Conservation (phyloP, 2,113 vertebrate genomes). For the Erythrocercus mccallii region DNA sequence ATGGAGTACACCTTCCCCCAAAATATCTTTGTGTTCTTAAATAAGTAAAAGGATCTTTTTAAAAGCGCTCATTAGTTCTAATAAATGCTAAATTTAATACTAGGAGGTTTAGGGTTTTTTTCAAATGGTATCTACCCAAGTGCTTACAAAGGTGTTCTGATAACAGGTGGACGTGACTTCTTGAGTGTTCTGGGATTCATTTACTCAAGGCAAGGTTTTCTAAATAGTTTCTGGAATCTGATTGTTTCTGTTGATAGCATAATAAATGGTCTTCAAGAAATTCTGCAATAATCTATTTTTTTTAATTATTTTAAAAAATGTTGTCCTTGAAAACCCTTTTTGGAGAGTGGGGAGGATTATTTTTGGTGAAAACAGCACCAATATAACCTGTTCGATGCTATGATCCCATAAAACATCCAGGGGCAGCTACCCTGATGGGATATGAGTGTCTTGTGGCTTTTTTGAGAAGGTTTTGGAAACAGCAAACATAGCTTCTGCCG, state of each 20-base stretch:
- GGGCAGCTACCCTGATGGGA: not conserved
- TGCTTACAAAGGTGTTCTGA: not conserved
- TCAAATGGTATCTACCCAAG: too few relatives aligned
- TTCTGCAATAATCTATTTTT: not conserved
- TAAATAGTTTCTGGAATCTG: not conserved
- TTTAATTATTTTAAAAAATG: rapidly evolving
- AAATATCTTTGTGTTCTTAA: not conserved
- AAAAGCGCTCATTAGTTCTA: not conserved
- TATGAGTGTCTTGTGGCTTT: not conserved
- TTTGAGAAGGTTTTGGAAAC: not conserved
- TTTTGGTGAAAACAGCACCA: not conserved
- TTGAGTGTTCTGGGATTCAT: not conserved
- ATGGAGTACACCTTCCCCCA: not conserved
- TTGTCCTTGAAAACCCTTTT: not conserved
- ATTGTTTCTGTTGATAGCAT: not conserved
- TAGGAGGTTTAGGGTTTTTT: rapidly evolving
- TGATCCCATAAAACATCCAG: not conserved
- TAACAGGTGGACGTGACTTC: not conserved
- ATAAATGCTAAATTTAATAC: not conserved
- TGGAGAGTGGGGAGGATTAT: not conserved
- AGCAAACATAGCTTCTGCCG: not conserved
- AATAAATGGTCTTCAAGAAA: not conserved
- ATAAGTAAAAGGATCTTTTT: not conserved
- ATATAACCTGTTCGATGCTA: rapidly evolving
- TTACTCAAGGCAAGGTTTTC: not conserved